Evolutionary conservation across 2,797 vertebrate genomes (phyloP), one percentile per base, ranked within the genome.

Genomic region (Gymnodraco acuticeps): DNA sequence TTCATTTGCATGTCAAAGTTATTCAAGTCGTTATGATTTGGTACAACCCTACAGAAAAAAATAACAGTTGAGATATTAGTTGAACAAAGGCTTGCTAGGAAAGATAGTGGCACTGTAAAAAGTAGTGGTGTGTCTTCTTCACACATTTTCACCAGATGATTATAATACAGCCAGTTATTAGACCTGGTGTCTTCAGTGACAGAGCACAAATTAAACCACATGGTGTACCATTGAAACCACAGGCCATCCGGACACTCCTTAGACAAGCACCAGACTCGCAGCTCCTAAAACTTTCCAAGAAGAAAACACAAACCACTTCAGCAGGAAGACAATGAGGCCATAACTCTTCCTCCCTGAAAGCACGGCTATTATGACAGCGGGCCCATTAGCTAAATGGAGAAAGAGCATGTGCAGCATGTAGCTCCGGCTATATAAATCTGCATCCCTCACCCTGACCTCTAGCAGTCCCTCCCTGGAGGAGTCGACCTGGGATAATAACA

Each of bases 331-430:
- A 88, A 89, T 77, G 75, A 75, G 31, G 77, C 75, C 46, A 75
- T 92, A 88, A 85, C 83, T 92, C 90, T 87, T 79, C 75, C 77
- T 64, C 73, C 80, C 66, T 76, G 82, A 87, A 94, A 95, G 91
- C 94, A 93, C 77, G 87, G 91, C 90, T 94, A 94, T 94, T 95
- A 95, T 93, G 94, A 96, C 94, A 89, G 93, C 79, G 84, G 91
- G 84, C 91, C 96, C 95, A 96, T 97, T 97, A 97, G 93, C 93
- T 93, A 96, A 97, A 96, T 96, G 95, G 95, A 95, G 94, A 95
- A 84, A 59, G 78, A 86, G 70, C 84, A 81, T 75, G 78, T 73
- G 77, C 78, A 82, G 82, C 81, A 60, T 80, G 86, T 54, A 78
- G 71, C 74, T 64, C 46, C 1, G 64, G 75, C 78, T 87, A 81